Percentiles rank a stretch among this genome's conserved stretches.
Evolutionary conservation across 1,140 invertebrate species (phyloP).

Genomic region (Achroia grisella): DNA sequence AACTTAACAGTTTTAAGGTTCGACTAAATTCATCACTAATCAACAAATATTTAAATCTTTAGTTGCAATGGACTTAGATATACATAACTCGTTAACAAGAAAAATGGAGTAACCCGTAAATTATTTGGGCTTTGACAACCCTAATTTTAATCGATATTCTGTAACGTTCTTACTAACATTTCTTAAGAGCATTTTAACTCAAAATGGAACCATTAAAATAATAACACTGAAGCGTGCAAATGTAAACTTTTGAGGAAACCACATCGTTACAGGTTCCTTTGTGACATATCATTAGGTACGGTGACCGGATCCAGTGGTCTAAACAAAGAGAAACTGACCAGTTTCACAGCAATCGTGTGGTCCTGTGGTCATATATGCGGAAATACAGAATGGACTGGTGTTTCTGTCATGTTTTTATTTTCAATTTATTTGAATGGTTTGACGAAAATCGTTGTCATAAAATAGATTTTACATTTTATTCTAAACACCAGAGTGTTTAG

Average conservation of each 20-base stretch:
- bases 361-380: neutral
- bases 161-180: too few species aligned
- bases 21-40: too few species aligned
- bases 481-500: too few species aligned
- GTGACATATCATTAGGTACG: slow-evolving; percentile 16
- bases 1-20: too few species aligned
- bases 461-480: too few species aligned
- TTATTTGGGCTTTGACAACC: too few species aligned
- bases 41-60: too few species aligned
- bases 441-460: too few species aligned
- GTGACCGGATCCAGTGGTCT: slow-evolving; percentile 13
- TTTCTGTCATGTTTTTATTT: neutral
- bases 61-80: too few species aligned
- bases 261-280: slow-evolving; percentile 18
- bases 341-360: slow-evolving; percentile 1
- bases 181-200: slow-evolving; percentile 1
- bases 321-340: slow-evolving; percentile 19
- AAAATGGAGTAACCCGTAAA: too few species aligned
- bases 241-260: slow-evolving; percentile 30
- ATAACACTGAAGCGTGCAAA: slow-evolving; percentile 37
- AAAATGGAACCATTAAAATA: slow-evolving; percentile 43
- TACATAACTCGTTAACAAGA: neutral
- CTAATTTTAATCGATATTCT: too few species aligned
- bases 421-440: neutral
- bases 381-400: neutral